A percentile compares a stretch with the other conserved stretches of the same genome.
These are phyloP conservation scores for Harpagoxenus sublaevis DNA, from an alignment of 2,888 invertebrate species.

Conservation along the genomic window DNA sequence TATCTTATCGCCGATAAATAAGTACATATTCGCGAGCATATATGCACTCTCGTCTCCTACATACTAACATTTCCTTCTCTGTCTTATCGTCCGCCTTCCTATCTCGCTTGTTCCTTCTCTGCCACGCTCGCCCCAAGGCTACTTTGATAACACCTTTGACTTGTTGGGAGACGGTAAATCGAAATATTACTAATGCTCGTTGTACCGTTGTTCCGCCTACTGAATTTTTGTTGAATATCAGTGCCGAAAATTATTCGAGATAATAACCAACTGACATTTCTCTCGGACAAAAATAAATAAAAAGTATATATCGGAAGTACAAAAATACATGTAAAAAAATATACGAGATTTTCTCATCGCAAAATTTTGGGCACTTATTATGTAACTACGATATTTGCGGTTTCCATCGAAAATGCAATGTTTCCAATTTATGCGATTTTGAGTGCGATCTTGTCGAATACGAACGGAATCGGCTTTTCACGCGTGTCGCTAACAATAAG, in stretches of 20 bases:
- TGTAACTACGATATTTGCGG: not conserved
- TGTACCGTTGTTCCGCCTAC: not conserved
- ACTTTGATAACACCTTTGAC: constrained; percentile 72
- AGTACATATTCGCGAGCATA: constrained; percentile 75
- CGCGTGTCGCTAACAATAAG: not conserved
- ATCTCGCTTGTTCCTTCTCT: constrained; percentile 32
- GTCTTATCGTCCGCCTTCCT: constrained; percentile 21
- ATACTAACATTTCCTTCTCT: constrained; percentile 64
- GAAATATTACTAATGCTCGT: constrained; percentile 16
- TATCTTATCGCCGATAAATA: constrained; percentile 79
- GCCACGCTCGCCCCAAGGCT: constrained; percentile 65
- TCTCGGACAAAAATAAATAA: not conserved
- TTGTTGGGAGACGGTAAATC: constrained; percentile 37
- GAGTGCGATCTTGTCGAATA: not conserved
- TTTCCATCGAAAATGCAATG: not conserved
- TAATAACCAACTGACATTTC: not conserved
- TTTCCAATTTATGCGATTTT: not conserved
- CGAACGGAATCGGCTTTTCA: not conserved
- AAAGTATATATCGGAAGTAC: not conserved
- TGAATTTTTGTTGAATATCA: constrained; percentile 10
- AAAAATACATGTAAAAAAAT: not conserved
- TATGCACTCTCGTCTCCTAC: constrained; percentile 64
- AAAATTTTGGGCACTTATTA: not conserved
- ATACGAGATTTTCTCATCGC: not conserved
- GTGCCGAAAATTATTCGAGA: not conserved